Conservation (phyloP, 1,140 invertebrate species). For the Meloidogyne exigua region DNA sequence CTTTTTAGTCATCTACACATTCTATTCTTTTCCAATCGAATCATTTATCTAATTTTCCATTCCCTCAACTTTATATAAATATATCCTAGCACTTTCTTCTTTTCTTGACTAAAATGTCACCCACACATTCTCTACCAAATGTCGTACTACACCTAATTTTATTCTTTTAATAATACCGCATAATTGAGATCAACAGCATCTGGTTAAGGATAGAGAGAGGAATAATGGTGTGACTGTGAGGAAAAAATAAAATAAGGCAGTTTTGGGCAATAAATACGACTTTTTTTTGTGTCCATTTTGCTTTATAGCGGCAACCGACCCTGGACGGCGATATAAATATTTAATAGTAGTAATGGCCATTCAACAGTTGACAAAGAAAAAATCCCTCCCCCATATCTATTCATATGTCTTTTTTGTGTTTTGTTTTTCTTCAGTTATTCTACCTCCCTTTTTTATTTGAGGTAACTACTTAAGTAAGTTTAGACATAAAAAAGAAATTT, state of each 20-base stretch:
- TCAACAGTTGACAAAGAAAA: conserved; percentile 3
- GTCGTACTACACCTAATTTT: neutral
- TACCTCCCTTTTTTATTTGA: neutral
- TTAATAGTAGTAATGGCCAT: neutral
- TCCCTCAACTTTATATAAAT: too few species aligned
- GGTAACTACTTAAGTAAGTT: neutral
- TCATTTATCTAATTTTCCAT: neutral
- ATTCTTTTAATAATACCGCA: neutral
- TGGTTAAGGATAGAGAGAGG: neutral
- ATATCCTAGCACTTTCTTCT: neutral
- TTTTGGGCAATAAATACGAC: neutral
- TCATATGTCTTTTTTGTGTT: neutral
- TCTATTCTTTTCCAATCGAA: conserved; percentile 4
- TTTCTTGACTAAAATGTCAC: neutral
- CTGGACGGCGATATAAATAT: neutral
- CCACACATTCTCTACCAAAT: neutral
- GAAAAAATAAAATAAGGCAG: neutral
- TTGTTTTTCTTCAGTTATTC: conserved; percentile 3
- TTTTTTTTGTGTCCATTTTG: neutral
- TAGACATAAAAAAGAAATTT: neutral
- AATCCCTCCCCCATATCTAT: neutral
- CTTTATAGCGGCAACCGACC: neutral
- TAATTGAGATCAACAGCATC: neutral
- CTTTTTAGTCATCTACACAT: neutral
- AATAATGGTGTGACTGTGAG: neutral